These are phyloP conservation scores for Nephrotoma guestfalica DNA, from an alignment of 2,888 invertebrate species.

Conservation along the genomic window DNA sequence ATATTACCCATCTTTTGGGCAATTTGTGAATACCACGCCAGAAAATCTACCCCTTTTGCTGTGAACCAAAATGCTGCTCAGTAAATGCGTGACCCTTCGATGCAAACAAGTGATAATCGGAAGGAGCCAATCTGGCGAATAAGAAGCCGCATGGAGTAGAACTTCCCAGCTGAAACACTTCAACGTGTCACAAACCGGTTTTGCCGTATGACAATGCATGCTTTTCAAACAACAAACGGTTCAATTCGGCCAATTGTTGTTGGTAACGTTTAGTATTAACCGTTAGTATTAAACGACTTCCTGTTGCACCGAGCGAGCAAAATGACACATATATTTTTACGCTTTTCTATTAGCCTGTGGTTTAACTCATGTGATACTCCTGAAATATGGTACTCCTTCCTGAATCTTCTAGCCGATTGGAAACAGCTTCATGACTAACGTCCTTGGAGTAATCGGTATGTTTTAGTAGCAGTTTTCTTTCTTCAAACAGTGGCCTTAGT, in stretches of 20 bases:
- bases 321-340: slow-evolving; percentile 7
- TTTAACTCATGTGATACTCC: background rate
- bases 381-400: too few relatives aligned
- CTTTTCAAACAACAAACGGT: background rate
- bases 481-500: background rate
- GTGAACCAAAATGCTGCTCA: too few relatives aligned
- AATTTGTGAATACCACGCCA: too few relatives aligned
- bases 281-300: background rate
- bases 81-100: too few relatives aligned
- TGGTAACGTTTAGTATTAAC: too few relatives aligned
- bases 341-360: slow-evolving; percentile 6
- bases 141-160: background rate
- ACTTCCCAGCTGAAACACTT: slow-evolving; percentile 5
- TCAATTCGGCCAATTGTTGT: too few relatives aligned
- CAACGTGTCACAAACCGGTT: slow-evolving; percentile 4
- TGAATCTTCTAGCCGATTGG: background rate
- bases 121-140: too few relatives aligned
- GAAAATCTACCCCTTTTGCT: too few relatives aligned
- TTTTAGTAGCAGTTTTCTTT: too few relatives aligned
- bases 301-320: slow-evolving; percentile 1
- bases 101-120: too few relatives aligned
- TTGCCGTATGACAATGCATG: background rate
- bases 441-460: too few relatives aligned
- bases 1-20: background rate
- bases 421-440: background rate